Evolutionary conservation across 2,113 vertebrate genomes (phyloP).

Genomic region (Aegithalos caudatus): DNA sequence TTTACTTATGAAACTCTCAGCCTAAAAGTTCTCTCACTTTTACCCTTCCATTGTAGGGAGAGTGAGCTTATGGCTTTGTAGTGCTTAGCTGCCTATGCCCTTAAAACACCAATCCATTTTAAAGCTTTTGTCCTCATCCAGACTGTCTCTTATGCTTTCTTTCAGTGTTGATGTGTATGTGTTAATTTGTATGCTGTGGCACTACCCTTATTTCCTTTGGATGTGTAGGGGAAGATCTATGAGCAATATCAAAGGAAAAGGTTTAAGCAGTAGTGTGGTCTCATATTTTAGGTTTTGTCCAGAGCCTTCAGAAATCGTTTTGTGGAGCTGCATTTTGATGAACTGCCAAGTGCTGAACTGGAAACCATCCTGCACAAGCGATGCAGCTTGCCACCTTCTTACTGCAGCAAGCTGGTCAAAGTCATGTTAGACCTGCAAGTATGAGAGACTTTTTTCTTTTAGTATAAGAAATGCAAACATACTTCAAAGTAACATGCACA

Average conservation of each 20-base stretch:
- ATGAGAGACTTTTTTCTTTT: slow-evolving; percentile 13
- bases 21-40: neutral
- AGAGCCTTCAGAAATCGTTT: slow-evolving; percentile 97
- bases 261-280: neutral
- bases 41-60: neutral
- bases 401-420: slow-evolving; percentile 89
- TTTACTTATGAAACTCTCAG: neutral
- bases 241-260: neutral
- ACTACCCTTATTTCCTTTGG: neutral
- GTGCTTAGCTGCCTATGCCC: neutral
- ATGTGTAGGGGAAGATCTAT: neutral
- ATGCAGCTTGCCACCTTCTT: slow-evolving; percentile 91
- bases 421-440: slow-evolving; percentile 97
- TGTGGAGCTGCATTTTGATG: slow-evolving; percentile 96
- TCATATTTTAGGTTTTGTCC: slow-evolving; percentile 83
- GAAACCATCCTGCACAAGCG: slow-evolving; percentile 92
- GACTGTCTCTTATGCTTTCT: neutral
- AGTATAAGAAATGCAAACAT: neutral
- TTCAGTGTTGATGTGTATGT: neutral
- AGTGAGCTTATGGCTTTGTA: neutral
- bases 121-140: neutral
- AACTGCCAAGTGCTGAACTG: slow-evolving; percentile 88
- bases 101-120: neutral
- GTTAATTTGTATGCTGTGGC: neutral
- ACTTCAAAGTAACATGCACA: neutral